phyloP scores from a whole-genome alignment of 2,113 vertebrate species.

The Paralichthys olivaceus region DNA sequence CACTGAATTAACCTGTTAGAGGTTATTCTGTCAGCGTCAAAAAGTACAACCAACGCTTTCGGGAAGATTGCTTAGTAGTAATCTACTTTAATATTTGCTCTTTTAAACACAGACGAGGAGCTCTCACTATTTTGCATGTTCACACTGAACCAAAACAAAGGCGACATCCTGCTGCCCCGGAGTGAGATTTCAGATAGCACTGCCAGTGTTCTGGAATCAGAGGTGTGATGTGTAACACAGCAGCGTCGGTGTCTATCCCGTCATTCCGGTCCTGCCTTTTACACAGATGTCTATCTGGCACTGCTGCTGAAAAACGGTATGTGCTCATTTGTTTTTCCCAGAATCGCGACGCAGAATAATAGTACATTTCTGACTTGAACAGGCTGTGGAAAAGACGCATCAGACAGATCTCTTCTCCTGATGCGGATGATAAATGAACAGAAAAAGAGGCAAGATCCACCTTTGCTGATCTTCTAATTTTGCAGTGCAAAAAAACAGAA shows the following conservation, averaged over 20 bases:
- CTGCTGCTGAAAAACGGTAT: neutral
- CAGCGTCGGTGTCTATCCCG: neutral
- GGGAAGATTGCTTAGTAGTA: neutral
- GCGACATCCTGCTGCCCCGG: neutral
- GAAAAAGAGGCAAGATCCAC: neutral
- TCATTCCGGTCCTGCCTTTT: neutral
- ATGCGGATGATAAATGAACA: neutral
- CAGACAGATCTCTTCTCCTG: neutral
- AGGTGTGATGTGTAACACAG: neutral
- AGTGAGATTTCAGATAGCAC: neutral
- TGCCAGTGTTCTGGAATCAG: neutral
- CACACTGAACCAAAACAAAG: conserved; percentile 1
- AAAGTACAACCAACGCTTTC: neutral
- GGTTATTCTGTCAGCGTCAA: neutral
- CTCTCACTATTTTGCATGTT: neutral
- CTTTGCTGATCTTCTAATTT: too few species aligned
- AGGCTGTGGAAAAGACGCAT: neutral
- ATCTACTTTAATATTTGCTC: neutral
- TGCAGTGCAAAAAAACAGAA: too few species aligned
- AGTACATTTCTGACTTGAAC: neutral
- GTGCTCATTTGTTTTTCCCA: neutral
- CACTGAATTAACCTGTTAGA: neutral
- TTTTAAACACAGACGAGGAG: neutral
- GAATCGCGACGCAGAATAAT: neutral
- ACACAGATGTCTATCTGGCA: neutral